A percentile compares a stretch with the other conserved stretches of the same genome.
Conservation (phyloP, 2,888 invertebrate species). For the Bugulina stolonifera region DNA sequence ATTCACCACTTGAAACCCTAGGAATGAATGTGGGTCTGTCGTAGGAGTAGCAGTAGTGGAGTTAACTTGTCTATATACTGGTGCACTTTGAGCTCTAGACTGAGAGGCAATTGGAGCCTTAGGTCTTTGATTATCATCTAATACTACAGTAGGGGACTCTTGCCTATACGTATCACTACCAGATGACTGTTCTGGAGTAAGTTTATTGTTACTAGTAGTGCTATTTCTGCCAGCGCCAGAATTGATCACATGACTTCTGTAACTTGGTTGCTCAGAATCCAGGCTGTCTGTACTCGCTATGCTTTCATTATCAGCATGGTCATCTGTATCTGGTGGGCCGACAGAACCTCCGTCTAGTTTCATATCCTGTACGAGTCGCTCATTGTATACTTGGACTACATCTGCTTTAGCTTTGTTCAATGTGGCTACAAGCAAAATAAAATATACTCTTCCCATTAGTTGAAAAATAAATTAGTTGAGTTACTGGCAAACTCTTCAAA, state of each 20-base stretch:
- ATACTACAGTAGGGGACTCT: constrained; percentile 8
- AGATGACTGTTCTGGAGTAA: not conserved
- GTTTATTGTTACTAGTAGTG: not conserved
- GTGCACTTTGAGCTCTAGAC: not conserved
- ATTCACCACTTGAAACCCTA: constrained; percentile 19
- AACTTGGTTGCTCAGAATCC: constrained; percentile 21
- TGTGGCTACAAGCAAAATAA: not conserved
- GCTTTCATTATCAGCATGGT: not conserved
- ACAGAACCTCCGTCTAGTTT: not conserved
- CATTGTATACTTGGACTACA: not conserved
- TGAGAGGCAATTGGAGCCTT: not conserved
- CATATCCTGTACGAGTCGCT: not conserved
- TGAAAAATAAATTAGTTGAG: too few relatives aligned
- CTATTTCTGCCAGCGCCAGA: not conserved
- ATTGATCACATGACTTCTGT: constrained; percentile 11
- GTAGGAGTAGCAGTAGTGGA: not conserved
- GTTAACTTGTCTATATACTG: not conserved
- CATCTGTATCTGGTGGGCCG: not conserved
- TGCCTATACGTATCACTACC: constrained; percentile 19
- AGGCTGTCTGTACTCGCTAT: constrained; percentile 13
- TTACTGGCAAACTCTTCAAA: too few relatives aligned
- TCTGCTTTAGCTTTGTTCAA: not conserved
- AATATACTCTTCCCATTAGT: too few relatives aligned
- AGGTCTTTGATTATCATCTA: not conserved
- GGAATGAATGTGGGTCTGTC: not conserved